Base-by-base conservation (phyloP, 2,888 invertebrate species). In the Phragmatobia fuliginosa region DNA sequence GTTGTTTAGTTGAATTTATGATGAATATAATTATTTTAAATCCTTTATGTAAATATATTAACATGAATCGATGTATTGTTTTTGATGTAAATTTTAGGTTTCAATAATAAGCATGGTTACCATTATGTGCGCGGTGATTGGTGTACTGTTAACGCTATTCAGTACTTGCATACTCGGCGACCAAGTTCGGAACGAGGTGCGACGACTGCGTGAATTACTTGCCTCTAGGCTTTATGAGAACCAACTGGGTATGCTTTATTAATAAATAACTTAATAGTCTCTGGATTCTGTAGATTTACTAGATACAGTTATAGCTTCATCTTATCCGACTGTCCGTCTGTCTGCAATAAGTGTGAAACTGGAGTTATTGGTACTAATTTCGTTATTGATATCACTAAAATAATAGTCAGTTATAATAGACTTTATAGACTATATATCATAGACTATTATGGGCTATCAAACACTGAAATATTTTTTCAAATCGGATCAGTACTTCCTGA, bases 221-320 rank as follows among this genome's bases (percentile, higher is more conserved):
- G 89, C 91, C 31, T 87, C 88, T 5, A 86, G 87, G 36, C 87
- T 93, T 7, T 92, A 91, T 73, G 92, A 91, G 65, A 89, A 90
- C 68, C 86, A 88, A 77, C 80, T 92, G 25, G 91, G 90, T 89
- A 79, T 63, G 62, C 18, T 63, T 25, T 16, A 14, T 14, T 28
- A 21, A 18, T 14, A 36, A 0, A 8, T 33, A 33, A n/a, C 21
- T 45, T 7, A 18, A 21, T 21, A 45, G 21, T 1, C 16, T 38
- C 1, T 16, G 16, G 38, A 1, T 45, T 45, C 6, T 18, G 18
- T 6, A 45, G 41, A 21, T 7, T 1, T 14, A 41, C 3, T 16
- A 16, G 18, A 41, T 16, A 41, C 18, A 10, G 14, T 36, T 36
- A 36, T 11, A 10, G 36, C 14, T 10, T 36, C 14, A 3, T 36